phyloP scores from a whole-genome alignment of 2,797 vertebrate species.

The Fratercula arctica region DNA sequence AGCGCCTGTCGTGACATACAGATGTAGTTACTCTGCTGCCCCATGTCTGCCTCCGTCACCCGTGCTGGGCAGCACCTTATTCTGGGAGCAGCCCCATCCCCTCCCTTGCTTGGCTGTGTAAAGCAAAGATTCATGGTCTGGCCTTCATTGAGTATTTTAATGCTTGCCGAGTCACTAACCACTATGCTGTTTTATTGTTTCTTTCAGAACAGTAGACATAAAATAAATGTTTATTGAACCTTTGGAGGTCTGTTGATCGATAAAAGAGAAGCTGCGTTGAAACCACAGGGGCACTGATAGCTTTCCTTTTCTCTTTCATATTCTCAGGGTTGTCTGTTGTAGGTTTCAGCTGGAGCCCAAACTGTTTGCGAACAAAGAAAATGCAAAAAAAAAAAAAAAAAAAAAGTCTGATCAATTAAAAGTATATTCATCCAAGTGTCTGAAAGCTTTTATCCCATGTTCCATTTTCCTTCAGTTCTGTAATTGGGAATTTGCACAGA shows the following conservation, averaged over 20 bases:
- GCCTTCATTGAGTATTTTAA: slow-evolving; percentile 35
- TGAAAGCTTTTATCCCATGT: slow-evolving; percentile 27
- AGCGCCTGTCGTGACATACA: neutral
- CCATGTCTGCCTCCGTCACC: neutral
- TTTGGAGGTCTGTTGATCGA: slow-evolving; percentile 50
- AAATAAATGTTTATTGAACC: slow-evolving; percentile 64
- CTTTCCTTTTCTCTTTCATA: slow-evolving; percentile 3
- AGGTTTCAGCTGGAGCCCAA: neutral
- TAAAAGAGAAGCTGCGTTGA: slow-evolving; percentile 42
- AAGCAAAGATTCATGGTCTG: neutral
- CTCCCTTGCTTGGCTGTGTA: neutral
- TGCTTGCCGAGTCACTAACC: slow-evolving; percentile 37
- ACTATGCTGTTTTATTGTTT: slow-evolving; percentile 39
- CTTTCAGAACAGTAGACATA: slow-evolving; percentile 27
- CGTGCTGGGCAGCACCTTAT: neutral
- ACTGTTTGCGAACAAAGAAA: neutral
- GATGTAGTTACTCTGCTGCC: neutral
- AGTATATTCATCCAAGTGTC: neutral
- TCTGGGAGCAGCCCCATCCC: neutral
- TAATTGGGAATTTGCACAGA: slow-evolving; percentile 11
- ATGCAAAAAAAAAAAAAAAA: neutral
- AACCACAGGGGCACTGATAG: slow-evolving; percentile 28
- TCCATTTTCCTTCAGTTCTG: slow-evolving; percentile 18
- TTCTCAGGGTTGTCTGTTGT: neutral
- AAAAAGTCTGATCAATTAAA: slow-evolving; percentile 3